Evolutionary conservation across 92 coral and sea anemone genomes (phyloP), one percentile per base, ranked within the genome.

Genomic region (Porites evermanni): DNA sequence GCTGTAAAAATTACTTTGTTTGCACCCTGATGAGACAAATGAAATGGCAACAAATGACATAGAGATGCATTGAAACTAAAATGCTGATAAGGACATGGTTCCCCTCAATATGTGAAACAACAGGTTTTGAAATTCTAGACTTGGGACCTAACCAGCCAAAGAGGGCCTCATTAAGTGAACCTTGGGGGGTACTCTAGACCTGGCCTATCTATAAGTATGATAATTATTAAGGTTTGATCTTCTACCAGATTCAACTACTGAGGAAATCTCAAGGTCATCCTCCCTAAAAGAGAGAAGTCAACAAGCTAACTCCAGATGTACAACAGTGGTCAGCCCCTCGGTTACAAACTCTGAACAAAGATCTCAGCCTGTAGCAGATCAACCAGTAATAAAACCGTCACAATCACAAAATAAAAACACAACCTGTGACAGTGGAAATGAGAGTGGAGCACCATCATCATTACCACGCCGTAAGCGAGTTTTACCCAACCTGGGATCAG

Each of bases 401-500:
- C 86, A 70, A 38, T 18, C 23, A 7, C 69, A 56, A 60, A 70
- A 29, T 32, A 72, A 59, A 23, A 71, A 70, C 38, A 58, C 69
- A 19, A 59, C 38, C 58, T 59, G 70, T 56, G 86, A 71, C 67
- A 56, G 6, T 56, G 52, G 58, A 32, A 19, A 2, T 32, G 86
- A 69, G 17, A 29, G 81, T 67, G 84, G 86, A 8, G 21, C 84
- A 17, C 69, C 73, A 61, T 79, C 80, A 13, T 86, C 93, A 8
- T 18, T 79, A 10, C 75, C 82, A 32, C 84, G 94, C 9, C 94
- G 96, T 51, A 93, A 89, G 67, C 87, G 96, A 54, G 94, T 93
- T 18, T 59, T 91, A 66, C 96, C 96, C 44, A 93, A 91, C 73
- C 83, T 93, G 66, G 94, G 92, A 17, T 84, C 88, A 18, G 92